phyloP scores from a whole-genome alignment of 2,888 invertebrate species.

The Pedicia rivosa region DNA sequence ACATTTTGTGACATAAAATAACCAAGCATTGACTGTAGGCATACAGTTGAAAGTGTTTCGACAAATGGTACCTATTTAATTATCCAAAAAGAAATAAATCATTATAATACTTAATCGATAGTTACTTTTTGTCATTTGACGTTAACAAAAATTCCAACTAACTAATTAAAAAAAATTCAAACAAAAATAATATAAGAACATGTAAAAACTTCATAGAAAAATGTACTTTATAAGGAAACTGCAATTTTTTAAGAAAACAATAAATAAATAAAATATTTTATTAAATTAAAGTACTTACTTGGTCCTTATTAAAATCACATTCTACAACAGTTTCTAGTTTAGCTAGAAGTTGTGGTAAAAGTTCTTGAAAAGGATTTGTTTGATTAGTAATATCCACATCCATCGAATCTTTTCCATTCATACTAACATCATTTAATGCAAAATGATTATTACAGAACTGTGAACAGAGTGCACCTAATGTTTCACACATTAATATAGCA shows the following conservation, averaged over 20 bases:
- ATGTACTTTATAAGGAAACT: too few relatives aligned
- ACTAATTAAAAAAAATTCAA: too few relatives aligned
- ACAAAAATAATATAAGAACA: too few relatives aligned
- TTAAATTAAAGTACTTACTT: too few relatives aligned
- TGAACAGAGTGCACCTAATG: constrained; percentile 58
- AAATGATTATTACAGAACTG: constrained; percentile 22
- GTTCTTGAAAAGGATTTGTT: constrained; percentile 12
- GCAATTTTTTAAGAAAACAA: too few relatives aligned
- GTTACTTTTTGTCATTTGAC: too few relatives aligned
- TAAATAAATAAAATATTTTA: too few relatives aligned
- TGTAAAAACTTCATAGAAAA: too few relatives aligned
- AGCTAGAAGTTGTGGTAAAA: constrained; percentile 23
- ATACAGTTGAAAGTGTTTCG: constrained; percentile 65
- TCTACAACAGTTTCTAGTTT: constrained; percentile 24
- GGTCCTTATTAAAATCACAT: constrained; percentile 19
- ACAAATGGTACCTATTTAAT: constrained; percentile 40
- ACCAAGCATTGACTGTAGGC: constrained; percentile 66
- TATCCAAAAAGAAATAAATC: too few relatives aligned
- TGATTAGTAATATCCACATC: constrained; percentile 5
- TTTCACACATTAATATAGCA: constrained; percentile 46
- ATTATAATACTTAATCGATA: too few relatives aligned
- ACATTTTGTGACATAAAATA: constrained; percentile 47
- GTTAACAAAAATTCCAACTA: too few relatives aligned
- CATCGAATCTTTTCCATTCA: constrained; percentile 1
- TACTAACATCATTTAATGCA: not conserved